Conservation (phyloP, 2,888 invertebrate species). For the Chloroclysta siterata region DNA sequence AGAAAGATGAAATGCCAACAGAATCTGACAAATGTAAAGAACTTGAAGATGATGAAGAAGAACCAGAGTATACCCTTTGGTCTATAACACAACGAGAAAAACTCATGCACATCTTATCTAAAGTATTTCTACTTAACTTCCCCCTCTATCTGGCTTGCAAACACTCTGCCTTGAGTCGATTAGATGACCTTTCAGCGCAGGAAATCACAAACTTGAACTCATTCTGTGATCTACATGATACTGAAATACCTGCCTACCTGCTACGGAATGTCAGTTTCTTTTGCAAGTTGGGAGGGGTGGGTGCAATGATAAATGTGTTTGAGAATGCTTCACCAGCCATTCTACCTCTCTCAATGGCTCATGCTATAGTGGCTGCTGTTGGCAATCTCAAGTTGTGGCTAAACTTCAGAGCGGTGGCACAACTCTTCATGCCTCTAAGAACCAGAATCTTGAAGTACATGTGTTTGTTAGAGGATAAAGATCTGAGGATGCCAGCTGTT, state of each 20-base stretch:
- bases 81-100: constrained; percentile 94
- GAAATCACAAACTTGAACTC: constrained; percentile 92
- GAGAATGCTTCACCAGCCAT: constrained; percentile 89
- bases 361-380: constrained; percentile 95
- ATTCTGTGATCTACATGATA: constrained; percentile 96
- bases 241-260: constrained; percentile 95
- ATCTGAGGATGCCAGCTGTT: constrained; percentile 93
- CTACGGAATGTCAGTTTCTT: constrained; percentile 96
- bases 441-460: constrained; percentile 95
- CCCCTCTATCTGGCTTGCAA: constrained; percentile 95
- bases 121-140: constrained; percentile 94
- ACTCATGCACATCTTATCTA: constrained; percentile 93
- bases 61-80: constrained; percentile 83
- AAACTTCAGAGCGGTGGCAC: constrained; percentile 95
- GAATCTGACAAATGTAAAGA: constrained; percentile 46
- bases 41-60: constrained; percentile 26
- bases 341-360: constrained; percentile 94
- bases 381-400: constrained; percentile 97
- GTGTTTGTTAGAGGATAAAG: constrained; percentile 96
- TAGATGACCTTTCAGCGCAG: constrained; percentile 93
- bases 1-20: constrained; percentile 54
- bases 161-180: constrained; percentile 91
- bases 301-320: constrained; percentile 94
- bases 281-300: constrained; percentile 95
- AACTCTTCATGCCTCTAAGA: constrained; percentile 94